Base-by-base conservation (phyloP, 1,140 invertebrate species). In the Holcopasites calliopsidis region DNA sequence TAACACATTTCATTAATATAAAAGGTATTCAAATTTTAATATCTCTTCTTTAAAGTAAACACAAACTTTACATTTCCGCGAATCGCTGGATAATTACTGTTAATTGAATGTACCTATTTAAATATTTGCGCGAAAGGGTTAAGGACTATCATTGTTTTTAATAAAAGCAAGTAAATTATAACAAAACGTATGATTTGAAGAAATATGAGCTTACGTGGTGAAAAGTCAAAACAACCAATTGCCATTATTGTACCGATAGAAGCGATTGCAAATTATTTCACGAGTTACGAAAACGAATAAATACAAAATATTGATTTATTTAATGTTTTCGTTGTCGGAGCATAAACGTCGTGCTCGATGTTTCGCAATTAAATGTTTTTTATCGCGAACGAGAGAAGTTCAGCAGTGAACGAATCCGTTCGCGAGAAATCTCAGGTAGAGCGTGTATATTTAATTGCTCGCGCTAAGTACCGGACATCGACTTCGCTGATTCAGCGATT, bases 361-460 rank as follows among this genome's bases (percentile, higher is more conserved):
- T 73, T 73, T 73, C 61, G 21, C n/a, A 33, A 55, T 42, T 42
- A 33, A 42, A 64, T n/a, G 2, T 21, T 73, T n/a, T 31, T 33
- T 8, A 35, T 52, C 38, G 50, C 5, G 60, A 40, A 72, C 47
- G n/a, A 49, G 31, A 13, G 26, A 31, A 64, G 52, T 62, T 64
- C 26, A n/a, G 23, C 16, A 7, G 7, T 1, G 23, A 66, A 57
- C 8, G 28, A 3, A 21, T 73, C 47, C 21, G 50, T 55, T 42
- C 58, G 38, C n/a, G n/a, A 42, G 38, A 66, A 57, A 55, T 66
- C 71, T 74, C 62, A 66, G 62, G 71, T 66, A 74, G 61, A 65
- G 44, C 42, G 16, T 21, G 42, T 44, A 23, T 65, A 55, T 42
- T 33, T 60, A 42, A 23, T 38, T 28, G 31, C 13, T n/a, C n/a